phyloP scores from a whole-genome alignment of 2,797 vertebrate genomes.

The Esox masquinongy region DNA sequence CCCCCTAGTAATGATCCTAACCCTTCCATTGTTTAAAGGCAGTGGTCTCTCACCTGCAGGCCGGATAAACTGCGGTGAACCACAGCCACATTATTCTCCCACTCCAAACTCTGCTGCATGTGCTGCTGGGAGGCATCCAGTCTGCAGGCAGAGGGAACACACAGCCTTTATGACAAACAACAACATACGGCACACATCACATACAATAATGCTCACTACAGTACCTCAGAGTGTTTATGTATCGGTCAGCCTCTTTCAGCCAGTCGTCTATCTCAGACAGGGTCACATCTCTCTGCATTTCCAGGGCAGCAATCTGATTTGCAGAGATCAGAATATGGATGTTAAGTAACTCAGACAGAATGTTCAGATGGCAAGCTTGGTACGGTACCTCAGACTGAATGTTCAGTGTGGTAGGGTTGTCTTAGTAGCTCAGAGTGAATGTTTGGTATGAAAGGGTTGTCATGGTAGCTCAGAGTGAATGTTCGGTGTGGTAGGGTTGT shows the following conservation, averaged over 20 bases:
- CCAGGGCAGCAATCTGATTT: constrained; percentile 53
- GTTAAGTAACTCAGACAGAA: background rate
- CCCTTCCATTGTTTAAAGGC: background rate
- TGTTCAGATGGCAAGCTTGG: background rate
- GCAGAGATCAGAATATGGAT: background rate
- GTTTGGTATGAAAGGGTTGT: too few relatives aligned
- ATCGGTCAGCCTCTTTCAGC: constrained; percentile 64
- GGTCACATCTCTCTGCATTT: constrained; percentile 62
- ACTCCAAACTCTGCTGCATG: constrained; percentile 44
- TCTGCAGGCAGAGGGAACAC: constrained; percentile 21
- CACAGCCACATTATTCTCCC: constrained; percentile 62
- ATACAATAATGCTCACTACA: background rate
- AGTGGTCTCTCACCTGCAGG: constrained; percentile 46
- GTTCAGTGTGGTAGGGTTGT: too few relatives aligned
- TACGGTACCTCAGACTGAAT: too few relatives aligned
- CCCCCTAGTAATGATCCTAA: background rate
- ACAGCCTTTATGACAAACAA: background rate
- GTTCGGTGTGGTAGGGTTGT: too few relatives aligned
- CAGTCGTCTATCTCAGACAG: constrained; percentile 64
- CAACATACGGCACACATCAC: background rate
- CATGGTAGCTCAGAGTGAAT: too few relatives aligned
- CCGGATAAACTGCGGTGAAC: constrained; percentile 50
- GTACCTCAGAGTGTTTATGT: constrained; percentile 56
- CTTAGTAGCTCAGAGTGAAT: too few relatives aligned
- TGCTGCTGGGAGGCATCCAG: constrained; percentile 58